Evolutionary conservation across 2,888 invertebrate species (phyloP), one percentile per base, ranked within the genome.

Genomic region (Endomychus coccineus): DNA sequence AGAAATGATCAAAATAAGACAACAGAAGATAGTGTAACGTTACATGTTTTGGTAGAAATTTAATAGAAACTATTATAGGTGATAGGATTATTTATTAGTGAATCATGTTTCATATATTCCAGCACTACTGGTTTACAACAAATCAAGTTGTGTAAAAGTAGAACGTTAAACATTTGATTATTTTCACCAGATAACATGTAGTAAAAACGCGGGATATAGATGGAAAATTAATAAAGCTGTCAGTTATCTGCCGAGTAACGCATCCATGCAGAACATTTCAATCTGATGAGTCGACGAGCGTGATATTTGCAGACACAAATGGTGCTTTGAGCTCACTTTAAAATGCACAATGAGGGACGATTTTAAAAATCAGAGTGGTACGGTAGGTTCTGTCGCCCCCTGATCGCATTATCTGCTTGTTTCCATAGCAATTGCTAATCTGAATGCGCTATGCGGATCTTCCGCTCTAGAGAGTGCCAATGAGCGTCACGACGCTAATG

Each of bases 221-320:
- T 71, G 73, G 71, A 71, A 77, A 79, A 79, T 79, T 79, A 79
- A 79, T 79, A 79, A 78, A 78, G 76, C 76, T 77, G 79, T 78
- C 78, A 78, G 75, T 77, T 75, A 73, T 74, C 71, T 70, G 69
- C n/a, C n/a, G n/a, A 64, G 64, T 46, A 52, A 50, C 48, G 55
- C 59, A 57, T 51, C 56, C 52, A 53, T 51, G 64, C 63, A 64
- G 64, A 69, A 69, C 68, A 63, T 66, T 69, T 68, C 69, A 68
- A 69, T 68, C 66, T 57, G 58, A 56, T 56, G 53, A 52, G 47
- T 39, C 40, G 45, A 30, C 38, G 38, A 39, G 39, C 44, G 50
- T 45, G 48, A 63, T 65, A 64, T 66, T 65, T 65, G 61, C 62
- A 61, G 62, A 61, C 61, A 62, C 64, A 67, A 68, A 69, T 68